Evolutionary conservation across 2,113 vertebrate genomes (phyloP).

Genomic region (Sitta europaea): DNA sequence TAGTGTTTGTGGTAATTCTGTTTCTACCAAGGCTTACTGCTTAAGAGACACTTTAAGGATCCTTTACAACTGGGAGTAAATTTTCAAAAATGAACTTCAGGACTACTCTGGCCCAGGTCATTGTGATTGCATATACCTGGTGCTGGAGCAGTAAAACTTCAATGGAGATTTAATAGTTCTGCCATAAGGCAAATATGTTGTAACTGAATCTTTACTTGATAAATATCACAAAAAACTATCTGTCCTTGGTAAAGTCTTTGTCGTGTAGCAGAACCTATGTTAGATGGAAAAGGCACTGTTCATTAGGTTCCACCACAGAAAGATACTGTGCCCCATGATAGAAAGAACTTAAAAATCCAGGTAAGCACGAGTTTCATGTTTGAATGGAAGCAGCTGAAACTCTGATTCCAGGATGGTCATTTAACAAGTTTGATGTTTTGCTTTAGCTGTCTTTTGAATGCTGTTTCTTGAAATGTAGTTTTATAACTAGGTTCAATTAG

Average conservation of each 20-base stretch:
- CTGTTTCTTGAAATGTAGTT: background rate
- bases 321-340: background rate
- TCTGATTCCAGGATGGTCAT: background rate
- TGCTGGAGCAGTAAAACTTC: background rate
- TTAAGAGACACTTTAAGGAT: background rate
- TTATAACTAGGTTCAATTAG: background rate
- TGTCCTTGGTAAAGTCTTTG: background rate
- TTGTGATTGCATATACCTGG: background rate
- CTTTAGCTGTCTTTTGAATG: background rate
- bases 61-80: background rate
- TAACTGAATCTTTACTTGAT: background rate
- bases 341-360: background rate
- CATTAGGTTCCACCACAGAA: too few relatives aligned
- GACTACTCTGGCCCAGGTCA: background rate
- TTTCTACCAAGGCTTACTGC: background rate
- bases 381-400: background rate
- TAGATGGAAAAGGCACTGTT: background rate
- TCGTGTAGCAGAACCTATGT: background rate
- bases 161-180: background rate
- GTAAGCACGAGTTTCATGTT: background rate
- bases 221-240: background rate
- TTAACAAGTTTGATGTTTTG: background rate
- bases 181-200: background rate
- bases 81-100: background rate
- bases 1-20: background rate